A percentile compares a stretch with the other conserved stretches of the same genome.
Evolutionary conservation across 1,140 invertebrate genomes (phyloP).

Genomic region (Euglossa dilemma): DNA sequence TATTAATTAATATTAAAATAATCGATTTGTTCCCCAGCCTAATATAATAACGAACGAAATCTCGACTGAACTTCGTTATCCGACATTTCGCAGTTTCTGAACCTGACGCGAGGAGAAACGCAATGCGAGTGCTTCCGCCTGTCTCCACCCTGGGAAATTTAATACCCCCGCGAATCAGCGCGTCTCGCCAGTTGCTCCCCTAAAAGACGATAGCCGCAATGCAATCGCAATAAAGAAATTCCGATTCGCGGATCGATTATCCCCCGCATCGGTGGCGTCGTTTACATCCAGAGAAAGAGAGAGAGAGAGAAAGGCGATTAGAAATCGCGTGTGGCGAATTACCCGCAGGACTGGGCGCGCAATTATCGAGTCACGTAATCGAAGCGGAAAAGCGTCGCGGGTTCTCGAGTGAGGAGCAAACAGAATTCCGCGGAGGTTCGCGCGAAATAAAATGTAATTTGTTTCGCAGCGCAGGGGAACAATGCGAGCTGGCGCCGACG

Average conservation of each 20-base stretch:
- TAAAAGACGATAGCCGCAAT: neutral
- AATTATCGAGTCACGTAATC: constrained; percentile 24
- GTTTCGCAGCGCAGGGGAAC: constrained; percentile 1
- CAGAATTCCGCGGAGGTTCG: neutral
- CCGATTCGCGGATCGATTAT: constrained; percentile 1
- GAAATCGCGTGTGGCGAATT: constrained; percentile 3
- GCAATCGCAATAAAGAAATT: neutral
- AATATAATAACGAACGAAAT: too few species aligned
- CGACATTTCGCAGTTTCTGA: too few species aligned
- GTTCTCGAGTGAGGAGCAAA: neutral
- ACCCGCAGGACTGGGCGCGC: neutral
- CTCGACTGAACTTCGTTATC: too few species aligned
- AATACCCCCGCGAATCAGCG: neutral
- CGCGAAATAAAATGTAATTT: constrained; percentile 47
- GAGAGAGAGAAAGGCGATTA: too few species aligned
- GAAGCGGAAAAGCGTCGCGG: constrained; percentile 16
- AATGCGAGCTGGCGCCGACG: neutral
- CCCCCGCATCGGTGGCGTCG: neutral
- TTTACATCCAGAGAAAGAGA: neutral
- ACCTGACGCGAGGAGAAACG: neutral
- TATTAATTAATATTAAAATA: too few species aligned
- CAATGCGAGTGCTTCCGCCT: rapidly evolving
- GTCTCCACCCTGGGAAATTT: neutral
- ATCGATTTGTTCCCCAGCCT: too few species aligned
- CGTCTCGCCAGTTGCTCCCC: too few species aligned